A percentile compares a stretch with the other conserved stretches of the same genome.
Conservation (phyloP, 2,797 vertebrate species). For the Parotocinclus haroldoi region DNA sequence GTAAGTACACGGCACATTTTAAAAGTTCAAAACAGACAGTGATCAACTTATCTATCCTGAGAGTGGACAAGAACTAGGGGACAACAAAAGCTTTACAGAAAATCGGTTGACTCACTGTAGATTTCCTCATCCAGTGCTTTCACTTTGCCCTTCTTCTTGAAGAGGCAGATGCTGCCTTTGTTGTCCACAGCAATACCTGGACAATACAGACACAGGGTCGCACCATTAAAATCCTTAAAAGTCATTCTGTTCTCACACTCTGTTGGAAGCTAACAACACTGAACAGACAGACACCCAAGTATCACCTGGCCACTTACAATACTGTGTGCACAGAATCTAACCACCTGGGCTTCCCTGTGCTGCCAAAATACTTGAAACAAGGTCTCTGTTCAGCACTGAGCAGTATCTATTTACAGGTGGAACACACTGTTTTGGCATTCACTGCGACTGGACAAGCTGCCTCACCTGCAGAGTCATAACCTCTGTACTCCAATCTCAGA, state of each 20-base stretch:
- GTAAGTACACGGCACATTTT: conserved; percentile 26
- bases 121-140: conserved; percentile 90
- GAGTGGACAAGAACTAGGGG: background rate
- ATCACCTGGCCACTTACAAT: background rate
- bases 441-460: conserved; percentile 25
- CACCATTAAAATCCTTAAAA: background rate
- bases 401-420: conserved; percentile 24
- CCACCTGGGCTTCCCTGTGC: conserved; percentile 26
- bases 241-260: background rate
- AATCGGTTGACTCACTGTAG: conserved; percentile 75
- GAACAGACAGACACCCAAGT: background rate
- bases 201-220: conserved; percentile 1
- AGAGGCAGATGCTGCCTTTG: conserved; percentile 76
- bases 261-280: background rate
- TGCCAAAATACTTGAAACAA: conserved; percentile 36
- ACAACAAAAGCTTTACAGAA: background rate
- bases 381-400: conserved; percentile 32
- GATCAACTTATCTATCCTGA: background rate
- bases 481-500: conserved; percentile 93
- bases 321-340: background rate
- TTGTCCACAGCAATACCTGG: conserved; percentile 88
- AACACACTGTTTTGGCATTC: conserved; percentile 22
- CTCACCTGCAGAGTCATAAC: conserved; percentile 95
- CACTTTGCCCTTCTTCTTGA: conserved; percentile 93
- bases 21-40: background rate